A percentile compares a stretch with the other conserved stretches of the same genome.
phyloP scores from a whole-genome alignment of 1,140 invertebrate genomes.

The Eriosoma lanigerum region DNA sequence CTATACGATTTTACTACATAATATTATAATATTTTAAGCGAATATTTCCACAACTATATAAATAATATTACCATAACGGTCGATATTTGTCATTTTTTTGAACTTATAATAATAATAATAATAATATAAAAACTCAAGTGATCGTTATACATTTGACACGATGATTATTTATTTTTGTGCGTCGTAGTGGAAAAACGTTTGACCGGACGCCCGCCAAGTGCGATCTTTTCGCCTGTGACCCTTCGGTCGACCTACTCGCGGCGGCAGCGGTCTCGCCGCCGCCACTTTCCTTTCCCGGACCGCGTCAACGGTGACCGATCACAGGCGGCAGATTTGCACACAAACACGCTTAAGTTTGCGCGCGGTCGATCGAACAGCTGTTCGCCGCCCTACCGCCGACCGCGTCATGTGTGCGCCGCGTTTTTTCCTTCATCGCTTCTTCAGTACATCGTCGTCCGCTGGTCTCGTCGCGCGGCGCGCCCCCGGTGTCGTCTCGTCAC shows the following conservation, averaged over 20 bases:
- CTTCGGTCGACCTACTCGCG: not conserved
- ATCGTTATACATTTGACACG: no score
- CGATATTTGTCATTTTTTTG: no score
- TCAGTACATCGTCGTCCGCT: not conserved
- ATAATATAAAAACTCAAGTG: no score
- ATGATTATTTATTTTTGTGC: no score
- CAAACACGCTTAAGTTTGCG: not conserved
- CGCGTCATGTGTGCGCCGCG: slow-evolving; percentile 32
- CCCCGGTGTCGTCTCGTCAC: not conserved
- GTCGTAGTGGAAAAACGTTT: no score
- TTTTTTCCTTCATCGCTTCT: slow-evolving; percentile 2
- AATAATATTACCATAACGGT: no score
- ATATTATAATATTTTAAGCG: no score
- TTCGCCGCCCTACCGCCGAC: not conserved
- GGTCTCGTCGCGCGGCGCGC: not conserved
- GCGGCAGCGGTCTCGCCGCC: not conserved
- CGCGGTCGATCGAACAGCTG: slow-evolving; percentile 35
- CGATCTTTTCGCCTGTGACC: not conserved
- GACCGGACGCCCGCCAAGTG: no score
- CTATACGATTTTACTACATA: no score
- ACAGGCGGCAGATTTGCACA: not conserved
- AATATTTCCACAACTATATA: no score
- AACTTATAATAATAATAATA: no score
- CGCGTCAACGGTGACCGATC: not conserved
- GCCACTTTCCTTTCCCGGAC: not conserved